Evolutionary conservation across 2,113 vertebrate genomes (phyloP).

Genomic region (Leptosomus discolor): DNA sequence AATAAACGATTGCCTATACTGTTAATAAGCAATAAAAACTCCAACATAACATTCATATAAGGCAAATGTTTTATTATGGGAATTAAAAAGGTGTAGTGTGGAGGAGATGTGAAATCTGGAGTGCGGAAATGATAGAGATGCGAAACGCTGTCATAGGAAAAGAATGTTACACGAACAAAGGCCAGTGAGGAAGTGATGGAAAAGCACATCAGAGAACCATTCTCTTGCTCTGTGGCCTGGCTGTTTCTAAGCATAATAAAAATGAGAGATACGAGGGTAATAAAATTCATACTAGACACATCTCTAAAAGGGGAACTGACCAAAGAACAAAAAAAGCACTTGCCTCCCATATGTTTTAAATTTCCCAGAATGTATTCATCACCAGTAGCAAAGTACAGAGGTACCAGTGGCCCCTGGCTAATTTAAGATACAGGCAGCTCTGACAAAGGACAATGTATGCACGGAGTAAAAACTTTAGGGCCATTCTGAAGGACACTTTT

Average conservation of each 20-base stretch:
- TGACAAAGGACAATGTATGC: background rate
- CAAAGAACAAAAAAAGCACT: slow-evolving; percentile 16
- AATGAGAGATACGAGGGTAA: slow-evolving; percentile 25
- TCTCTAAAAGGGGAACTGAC: slow-evolving; percentile 48
- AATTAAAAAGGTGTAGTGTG: background rate
- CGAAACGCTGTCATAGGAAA: background rate
- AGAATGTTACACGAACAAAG: slow-evolving; percentile 10
- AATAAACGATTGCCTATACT: background rate
- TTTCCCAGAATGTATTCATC: slow-evolving; percentile 14
- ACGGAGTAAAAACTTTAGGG: background rate
- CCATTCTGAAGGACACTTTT: background rate
- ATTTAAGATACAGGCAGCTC: slow-evolving; percentile 30
- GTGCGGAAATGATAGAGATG: background rate
- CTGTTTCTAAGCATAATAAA: slow-evolving; percentile 43
- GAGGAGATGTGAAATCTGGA: background rate
- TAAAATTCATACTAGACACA: slow-evolving; percentile 38
- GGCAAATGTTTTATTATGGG: background rate
- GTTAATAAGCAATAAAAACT: background rate
- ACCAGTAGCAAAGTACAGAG: slow-evolving; percentile 30
- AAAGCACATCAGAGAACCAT: slow-evolving; percentile 45
- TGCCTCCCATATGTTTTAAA: slow-evolving; percentile 42
- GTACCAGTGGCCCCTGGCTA: slow-evolving; percentile 37
- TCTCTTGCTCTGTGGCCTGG: background rate
- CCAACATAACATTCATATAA: background rate
- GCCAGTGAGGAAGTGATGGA: background rate